Evolutionary conservation across 2,113 vertebrate species (phyloP).

Genomic region (Otolemur garnettii): DNA sequence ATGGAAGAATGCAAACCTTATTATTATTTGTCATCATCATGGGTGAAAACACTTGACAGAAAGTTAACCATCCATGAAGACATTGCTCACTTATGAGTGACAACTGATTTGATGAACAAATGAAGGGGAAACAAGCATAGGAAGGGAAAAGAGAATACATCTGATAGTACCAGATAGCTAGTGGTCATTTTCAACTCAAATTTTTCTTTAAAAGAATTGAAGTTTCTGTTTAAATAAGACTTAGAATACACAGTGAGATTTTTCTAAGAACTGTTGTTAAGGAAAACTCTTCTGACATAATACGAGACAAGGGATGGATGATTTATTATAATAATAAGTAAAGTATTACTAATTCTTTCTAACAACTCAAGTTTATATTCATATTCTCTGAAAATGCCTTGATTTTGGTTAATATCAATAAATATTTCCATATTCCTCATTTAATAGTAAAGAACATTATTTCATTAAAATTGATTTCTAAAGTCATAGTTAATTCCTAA

Average conservation of each 20-base stretch:
- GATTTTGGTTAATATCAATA: slow-evolving; percentile 13
- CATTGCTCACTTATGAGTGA: slow-evolving; percentile 27
- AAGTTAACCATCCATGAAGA: slow-evolving; percentile 27
- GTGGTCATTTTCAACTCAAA: slow-evolving; percentile 36
- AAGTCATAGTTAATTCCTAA: slow-evolving; percentile 59
- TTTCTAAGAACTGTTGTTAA: slow-evolving; percentile 46
- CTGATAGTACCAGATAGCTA: background rate
- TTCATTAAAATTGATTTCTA: slow-evolving; percentile 63
- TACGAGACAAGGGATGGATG: background rate
- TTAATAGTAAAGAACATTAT: slow-evolving; percentile 54
- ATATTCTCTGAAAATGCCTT: slow-evolving; percentile 56
- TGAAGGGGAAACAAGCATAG: slow-evolving; percentile 17
- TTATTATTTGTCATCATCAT: slow-evolving; percentile 55
- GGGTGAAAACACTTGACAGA: slow-evolving; percentile 56
- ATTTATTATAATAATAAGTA: slow-evolving; percentile 40
- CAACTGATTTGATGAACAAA: slow-evolving; percentile 61
- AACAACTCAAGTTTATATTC: slow-evolving; percentile 14
- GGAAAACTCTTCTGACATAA: slow-evolving; percentile 40
- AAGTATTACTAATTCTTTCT: slow-evolving; percentile 48
- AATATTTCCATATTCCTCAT: slow-evolving; percentile 13
- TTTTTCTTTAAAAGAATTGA: background rate
- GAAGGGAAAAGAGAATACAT: slow-evolving; percentile 33
- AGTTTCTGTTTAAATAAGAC: slow-evolving; percentile 43
- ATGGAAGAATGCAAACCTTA: slow-evolving; percentile 26
- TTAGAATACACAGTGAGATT: background rate